Conservation (phyloP, 2,797 vertebrate species). For the Liasis olivaceus region DNA sequence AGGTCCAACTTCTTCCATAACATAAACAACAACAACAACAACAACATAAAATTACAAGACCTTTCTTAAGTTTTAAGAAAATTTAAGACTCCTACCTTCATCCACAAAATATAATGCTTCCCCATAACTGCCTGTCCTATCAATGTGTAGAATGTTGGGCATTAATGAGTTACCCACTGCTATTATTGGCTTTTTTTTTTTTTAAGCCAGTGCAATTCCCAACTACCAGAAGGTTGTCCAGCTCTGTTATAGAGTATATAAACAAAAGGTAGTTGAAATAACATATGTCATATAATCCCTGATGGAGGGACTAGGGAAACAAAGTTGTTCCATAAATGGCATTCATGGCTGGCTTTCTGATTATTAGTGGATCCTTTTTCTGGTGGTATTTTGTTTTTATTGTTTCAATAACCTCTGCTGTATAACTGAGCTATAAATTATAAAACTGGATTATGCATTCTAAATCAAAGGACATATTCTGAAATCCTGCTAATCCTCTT, state of each 20-base stretch:
- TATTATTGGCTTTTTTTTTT: not conserved
- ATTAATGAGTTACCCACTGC: not conserved
- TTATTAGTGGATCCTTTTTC: not conserved
- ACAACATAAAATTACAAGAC: not conserved
- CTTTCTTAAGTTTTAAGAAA: not conserved
- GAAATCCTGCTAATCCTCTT: not conserved
- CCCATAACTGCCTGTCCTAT: not conserved
- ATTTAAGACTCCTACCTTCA: not conserved
- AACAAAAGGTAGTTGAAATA: not conserved
- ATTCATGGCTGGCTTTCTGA: too few relatives aligned
- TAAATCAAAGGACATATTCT: not conserved
- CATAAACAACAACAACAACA: accelerated
- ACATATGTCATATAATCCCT: not conserved
- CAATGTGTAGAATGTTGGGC: not conserved
- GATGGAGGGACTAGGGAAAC: not conserved
- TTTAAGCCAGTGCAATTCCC: not conserved
- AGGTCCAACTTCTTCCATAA: not conserved
- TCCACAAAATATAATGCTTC: not conserved
- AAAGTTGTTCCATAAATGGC: not conserved
- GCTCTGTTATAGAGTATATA: not conserved
- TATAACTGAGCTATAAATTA: not conserved
- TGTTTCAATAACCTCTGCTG: not conserved
- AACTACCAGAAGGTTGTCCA: not conserved
- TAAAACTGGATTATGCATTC: not conserved
- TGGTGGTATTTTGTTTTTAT: not conserved